Base-by-base conservation (phyloP, 2,888 invertebrate species). In the Diplolepis rosae region DNA sequence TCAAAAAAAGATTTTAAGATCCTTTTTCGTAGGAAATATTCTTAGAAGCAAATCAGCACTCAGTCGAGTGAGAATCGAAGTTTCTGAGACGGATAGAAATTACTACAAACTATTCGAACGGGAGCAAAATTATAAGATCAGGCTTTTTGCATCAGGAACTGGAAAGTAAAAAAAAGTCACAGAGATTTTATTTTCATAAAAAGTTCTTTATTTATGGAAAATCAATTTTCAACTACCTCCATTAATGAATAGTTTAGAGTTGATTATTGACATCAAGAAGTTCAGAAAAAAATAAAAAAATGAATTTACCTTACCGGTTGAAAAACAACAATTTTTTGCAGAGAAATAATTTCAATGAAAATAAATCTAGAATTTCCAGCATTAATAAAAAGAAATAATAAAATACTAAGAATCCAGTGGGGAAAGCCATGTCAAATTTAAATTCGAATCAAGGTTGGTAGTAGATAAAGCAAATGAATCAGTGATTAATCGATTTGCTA, bases 81-180 rank as follows among this genome's bases (percentile, higher is more conserved):
- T 61, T 39, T 61, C 61, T 54, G 61, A 61, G 24, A 24, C 61
- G 61, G 61, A 61, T 35, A 39, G 35, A 56, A 35, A 18, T 22
- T 39, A 39, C 61, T 61, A 22, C 18, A 56, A 56, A 22, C n/a
- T 4, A 35, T 56, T 56, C 22, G 22, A 56, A 61, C 13, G 35
- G n/a, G 61, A 61, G 39, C 61, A 39, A 24, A 61, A 39, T 61
- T 61, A 35, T n/a, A 61, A 7, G 61, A 39, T 39, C 50, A 50
- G 22, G 22, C 24, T 61, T 61, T 61, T 61, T 61, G 24, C 39
- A 52, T n/a, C 6, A 22, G 15, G 24, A 39, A 61, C n/a, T 28
- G n/a, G n/a, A n/a, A n/a, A n/a, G n/a, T n/a, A n/a, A n/a, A n/a
- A n/a, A n/a, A n/a, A n/a, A n/a, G n/a, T n/a, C n/a, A n/a, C n/a